These are phyloP conservation scores for Pterocles gutturalis DNA, from an alignment of 2,113 vertebrate species.

Conservation along the genomic window DNA sequence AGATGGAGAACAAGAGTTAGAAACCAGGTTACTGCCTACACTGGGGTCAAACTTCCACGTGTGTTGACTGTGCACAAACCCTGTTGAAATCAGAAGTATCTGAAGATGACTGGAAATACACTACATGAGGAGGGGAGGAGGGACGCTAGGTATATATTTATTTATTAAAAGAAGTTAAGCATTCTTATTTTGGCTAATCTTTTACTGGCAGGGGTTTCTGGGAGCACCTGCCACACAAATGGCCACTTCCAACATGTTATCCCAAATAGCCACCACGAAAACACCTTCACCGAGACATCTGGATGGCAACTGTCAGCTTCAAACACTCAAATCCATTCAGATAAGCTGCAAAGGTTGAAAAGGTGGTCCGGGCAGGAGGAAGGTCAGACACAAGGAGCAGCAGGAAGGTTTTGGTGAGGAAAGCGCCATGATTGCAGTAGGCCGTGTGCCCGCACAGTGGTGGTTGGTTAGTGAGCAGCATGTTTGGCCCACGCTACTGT, in stretches of 20 bases:
- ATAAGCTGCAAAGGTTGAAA: neutral
- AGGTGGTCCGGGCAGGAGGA: fast-evolving
- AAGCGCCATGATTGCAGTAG: neutral
- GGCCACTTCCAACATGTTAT: neutral
- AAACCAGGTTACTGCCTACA: neutral
- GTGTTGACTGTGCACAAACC: fast-evolving
- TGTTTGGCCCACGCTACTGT: neutral
- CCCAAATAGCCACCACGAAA: neutral
- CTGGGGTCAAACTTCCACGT: neutral
- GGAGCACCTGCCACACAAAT: neutral
- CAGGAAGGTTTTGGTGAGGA: neutral
- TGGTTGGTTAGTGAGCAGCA: neutral
- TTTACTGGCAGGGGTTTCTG: neutral
- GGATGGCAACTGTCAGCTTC: neutral
- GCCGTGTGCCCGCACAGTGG: neutral
- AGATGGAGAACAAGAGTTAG: neutral
- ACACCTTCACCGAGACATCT: neutral
- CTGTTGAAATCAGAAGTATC: neutral
- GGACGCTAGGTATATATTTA: neutral
- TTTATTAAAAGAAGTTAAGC: neutral
- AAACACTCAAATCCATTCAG: neutral
- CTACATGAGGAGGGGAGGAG: too few relatives aligned
- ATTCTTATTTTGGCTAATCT: neutral
- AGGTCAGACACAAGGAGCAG: too few relatives aligned
- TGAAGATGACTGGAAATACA: neutral